phyloP scores from a whole-genome alignment of 2,113 vertebrate species.

The Catharus fuscescens region DNA sequence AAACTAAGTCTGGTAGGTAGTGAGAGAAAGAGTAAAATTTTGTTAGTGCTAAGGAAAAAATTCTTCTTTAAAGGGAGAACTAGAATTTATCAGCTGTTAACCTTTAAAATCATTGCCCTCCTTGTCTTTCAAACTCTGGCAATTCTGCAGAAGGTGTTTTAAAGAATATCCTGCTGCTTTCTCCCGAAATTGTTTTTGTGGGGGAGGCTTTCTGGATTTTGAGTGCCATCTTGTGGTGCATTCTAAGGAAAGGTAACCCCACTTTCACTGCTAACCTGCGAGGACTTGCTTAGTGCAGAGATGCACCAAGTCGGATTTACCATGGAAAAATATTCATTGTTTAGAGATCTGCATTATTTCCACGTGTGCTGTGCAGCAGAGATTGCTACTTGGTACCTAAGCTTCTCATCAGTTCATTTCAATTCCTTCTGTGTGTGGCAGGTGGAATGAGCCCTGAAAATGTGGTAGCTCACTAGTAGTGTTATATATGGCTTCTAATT shows the following conservation, averaged over 20 bases:
- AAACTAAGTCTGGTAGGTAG: background rate
- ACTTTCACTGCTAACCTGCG: background rate
- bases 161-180: background rate
- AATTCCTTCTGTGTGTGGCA: background rate
- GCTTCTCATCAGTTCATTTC: background rate
- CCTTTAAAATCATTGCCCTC: background rate
- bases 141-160: background rate
- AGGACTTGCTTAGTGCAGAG: background rate
- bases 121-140: background rate
- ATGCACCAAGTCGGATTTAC: background rate
- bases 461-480: background rate
- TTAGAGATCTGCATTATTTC: background rate
- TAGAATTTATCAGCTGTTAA: background rate
- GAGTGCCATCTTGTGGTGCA: slow-evolving; percentile 53
- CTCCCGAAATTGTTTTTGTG: background rate
- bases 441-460: background rate
- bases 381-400: background rate
- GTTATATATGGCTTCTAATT: background rate
- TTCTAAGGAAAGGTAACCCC: background rate
- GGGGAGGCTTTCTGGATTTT: background rate
- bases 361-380: background rate
- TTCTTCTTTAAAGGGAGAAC: background rate
- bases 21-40: background rate
- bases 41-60: background rate
- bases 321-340: background rate